Conservation (phyloP, 2,888 invertebrate species). For the Dasysyrphus albostriatus region DNA sequence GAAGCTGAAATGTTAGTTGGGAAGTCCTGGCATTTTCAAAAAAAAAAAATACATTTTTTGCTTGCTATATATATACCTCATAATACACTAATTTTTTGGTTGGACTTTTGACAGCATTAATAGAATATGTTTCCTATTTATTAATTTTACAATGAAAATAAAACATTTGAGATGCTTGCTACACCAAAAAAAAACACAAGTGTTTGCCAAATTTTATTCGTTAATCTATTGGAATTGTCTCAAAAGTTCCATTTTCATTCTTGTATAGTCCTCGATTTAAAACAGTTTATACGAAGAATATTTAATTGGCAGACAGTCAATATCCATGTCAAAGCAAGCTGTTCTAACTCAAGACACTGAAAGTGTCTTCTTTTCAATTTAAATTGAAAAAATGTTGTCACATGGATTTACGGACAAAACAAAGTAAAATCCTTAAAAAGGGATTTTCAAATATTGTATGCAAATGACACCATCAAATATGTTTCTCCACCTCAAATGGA, state of each 20-base stretch:
- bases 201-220: background rate
- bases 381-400: conserved; percentile 29
- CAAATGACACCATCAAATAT: conserved; percentile 13
- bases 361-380: conserved; percentile 7
- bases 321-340: conserved; percentile 31
- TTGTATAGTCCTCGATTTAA: background rate
- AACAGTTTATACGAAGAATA: conserved; percentile 2
- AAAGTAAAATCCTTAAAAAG: background rate
- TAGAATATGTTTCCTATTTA: background rate
- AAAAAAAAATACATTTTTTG: no score
- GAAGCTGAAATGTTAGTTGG: no score
- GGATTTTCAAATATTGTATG: background rate
- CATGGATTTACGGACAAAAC: background rate
- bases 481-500: background rate
- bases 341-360: conserved; percentile 1
- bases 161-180: background rate
- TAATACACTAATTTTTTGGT: no score
- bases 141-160: background rate
- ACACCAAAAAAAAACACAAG: conserved; percentile 1
- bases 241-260: conserved; percentile 7
- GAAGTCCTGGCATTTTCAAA: no score
- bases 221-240: conserved; percentile 26
- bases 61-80: no score
- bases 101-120: background rate
- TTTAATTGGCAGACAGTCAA: conserved; percentile 35